These are phyloP conservation scores for Heliconius himera DNA, from an alignment of 1,140 invertebrate genomes.

Conservation along the genomic window DNA sequence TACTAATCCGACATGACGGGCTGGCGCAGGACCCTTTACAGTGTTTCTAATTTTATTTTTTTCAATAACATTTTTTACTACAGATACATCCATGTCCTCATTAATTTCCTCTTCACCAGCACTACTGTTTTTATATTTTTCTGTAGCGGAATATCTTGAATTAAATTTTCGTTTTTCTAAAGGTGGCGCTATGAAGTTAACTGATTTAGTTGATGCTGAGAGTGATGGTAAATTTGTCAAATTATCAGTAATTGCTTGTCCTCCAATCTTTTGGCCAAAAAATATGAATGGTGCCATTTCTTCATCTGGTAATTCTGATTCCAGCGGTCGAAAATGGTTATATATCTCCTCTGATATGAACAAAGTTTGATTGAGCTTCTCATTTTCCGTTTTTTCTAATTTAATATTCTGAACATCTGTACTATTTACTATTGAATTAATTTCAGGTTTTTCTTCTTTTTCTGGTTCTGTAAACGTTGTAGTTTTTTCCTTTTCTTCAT, in stretches of 20 bases:
- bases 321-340: slow-evolving; percentile 84
- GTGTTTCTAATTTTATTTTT: slow-evolving; percentile 81
- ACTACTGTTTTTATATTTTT: slow-evolving; percentile 74
- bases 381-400: slow-evolving; percentile 59
- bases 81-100: slow-evolving; percentile 81
- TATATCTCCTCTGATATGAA: slow-evolving; percentile 84
- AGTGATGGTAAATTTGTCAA: slow-evolving; percentile 72
- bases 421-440: slow-evolving; percentile 63
- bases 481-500: slow-evolving; percentile 47
- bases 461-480: slow-evolving; percentile 39
- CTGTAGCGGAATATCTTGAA: slow-evolving; percentile 75
- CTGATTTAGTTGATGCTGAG: slow-evolving; percentile 81
- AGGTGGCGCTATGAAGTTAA: slow-evolving; percentile 76
- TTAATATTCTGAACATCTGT: slow-evolving; percentile 64
- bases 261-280: slow-evolving; percentile 85
- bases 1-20: slow-evolving; percentile 70
- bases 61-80: slow-evolving; percentile 80
- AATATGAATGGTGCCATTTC: slow-evolving; percentile 87
- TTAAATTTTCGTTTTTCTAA: slow-evolving; percentile 80
- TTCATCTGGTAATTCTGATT: slow-evolving; percentile 84
- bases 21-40: slow-evolving; percentile 75
- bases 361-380: slow-evolving; percentile 74
- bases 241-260: slow-evolving; percentile 68
- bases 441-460: slow-evolving; percentile 62
- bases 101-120: slow-evolving; percentile 79